A percentile compares a stretch with the other conserved stretches of the same genome.
These are phyloP conservation scores for Schizopygopsis malacanthus DNA, from an alignment of 2,797 vertebrate species.

Conservation along the genomic window DNA sequence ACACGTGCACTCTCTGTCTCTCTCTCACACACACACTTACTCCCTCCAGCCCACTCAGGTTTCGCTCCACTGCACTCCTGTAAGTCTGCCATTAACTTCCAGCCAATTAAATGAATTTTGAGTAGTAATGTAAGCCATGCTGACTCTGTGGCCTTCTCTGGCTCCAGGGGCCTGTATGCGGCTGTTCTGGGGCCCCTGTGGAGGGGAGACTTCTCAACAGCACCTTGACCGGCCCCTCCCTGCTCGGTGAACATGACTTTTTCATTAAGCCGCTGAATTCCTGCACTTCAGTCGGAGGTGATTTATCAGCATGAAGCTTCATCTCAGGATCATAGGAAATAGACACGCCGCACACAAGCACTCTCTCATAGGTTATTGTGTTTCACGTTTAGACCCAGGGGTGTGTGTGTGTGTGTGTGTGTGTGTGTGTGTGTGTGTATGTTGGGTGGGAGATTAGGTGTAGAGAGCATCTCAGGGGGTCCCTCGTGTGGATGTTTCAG, in stretches of 20 bases:
- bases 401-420: slow-evolving; percentile 58
- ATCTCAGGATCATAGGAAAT: slow-evolving; percentile 84
- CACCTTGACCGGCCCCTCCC: slow-evolving; percentile 66
- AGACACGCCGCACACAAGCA: slow-evolving; percentile 66
- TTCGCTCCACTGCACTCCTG: slow-evolving; percentile 58
- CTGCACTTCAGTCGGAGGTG: slow-evolving; percentile 81
- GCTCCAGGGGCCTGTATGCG: slow-evolving; percentile 68
- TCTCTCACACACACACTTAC: slow-evolving; percentile 47
- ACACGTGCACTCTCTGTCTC: slow-evolving; percentile 22
- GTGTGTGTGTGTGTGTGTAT: slow-evolving; percentile 57
- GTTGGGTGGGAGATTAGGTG: slow-evolving; percentile 61
- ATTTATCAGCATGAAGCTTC: slow-evolving; percentile 85
- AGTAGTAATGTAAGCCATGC: slow-evolving; percentile 65
- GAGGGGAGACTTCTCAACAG: slow-evolving; percentile 56
- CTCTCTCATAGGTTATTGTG: slow-evolving; percentile 78
- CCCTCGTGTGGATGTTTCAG: slow-evolving; percentile 66
- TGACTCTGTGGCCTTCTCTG: slow-evolving; percentile 63
- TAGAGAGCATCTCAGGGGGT: slow-evolving; percentile 67
- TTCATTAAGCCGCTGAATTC: slow-evolving; percentile 90
- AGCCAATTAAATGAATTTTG: slow-evolving; percentile 70
- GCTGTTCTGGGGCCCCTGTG: slow-evolving; percentile 67
- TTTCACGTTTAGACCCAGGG: slow-evolving; percentile 72
- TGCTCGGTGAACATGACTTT: slow-evolving; percentile 83
- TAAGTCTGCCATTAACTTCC: slow-evolving; percentile 71
- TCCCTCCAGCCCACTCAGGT: slow-evolving; percentile 51